phyloP scores from a whole-genome alignment of 2,797 vertebrate species.

The Neoniphon sammara region DNA sequence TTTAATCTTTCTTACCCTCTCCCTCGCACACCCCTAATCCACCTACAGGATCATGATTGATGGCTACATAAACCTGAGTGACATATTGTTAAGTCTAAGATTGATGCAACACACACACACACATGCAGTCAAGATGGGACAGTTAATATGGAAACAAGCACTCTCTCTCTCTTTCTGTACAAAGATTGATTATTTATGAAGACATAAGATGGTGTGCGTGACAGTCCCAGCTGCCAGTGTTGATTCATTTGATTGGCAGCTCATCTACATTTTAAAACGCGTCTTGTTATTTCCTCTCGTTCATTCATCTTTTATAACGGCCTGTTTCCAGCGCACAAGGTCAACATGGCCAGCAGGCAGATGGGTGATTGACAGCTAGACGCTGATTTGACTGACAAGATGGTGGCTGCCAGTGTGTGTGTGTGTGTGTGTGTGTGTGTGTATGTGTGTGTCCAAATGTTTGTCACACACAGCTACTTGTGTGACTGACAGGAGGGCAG shows the following conservation, averaged over 20 bases:
- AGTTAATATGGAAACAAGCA: no score
- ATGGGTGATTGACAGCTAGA: not conserved
- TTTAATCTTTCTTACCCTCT: conserved; percentile 18
- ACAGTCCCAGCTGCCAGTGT: no score
- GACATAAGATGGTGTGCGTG: no score
- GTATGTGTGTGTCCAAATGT: conserved; percentile 14
- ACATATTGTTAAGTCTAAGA: conserved; percentile 32
- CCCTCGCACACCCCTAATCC: not conserved
- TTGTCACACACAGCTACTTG: no score
- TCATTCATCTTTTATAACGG: conserved; percentile 2
- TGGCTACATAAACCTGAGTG: conserved; percentile 41
- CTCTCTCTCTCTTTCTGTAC: no score
- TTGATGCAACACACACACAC: conserved; percentile 19
- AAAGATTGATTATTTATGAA: not conserved
- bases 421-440: conserved; percentile 2
- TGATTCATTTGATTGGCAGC: conserved; percentile 16
- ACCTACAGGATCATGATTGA: conserved; percentile 24
- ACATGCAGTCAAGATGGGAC: no score
- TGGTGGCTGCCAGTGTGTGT: not conserved
- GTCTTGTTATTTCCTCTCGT: conserved; percentile 13
- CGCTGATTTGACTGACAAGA: conserved; percentile 24
- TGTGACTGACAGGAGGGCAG: conserved; percentile 1
- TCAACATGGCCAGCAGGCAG: conserved; percentile 36
- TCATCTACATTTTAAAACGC: conserved; percentile 22
- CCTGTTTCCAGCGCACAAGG: conserved; percentile 19